Percentiles rank a stretch among this genome's conserved stretches.
phyloP scores from a whole-genome alignment of 2,888 invertebrate genomes.

The Campopleginae sp. region DNA sequence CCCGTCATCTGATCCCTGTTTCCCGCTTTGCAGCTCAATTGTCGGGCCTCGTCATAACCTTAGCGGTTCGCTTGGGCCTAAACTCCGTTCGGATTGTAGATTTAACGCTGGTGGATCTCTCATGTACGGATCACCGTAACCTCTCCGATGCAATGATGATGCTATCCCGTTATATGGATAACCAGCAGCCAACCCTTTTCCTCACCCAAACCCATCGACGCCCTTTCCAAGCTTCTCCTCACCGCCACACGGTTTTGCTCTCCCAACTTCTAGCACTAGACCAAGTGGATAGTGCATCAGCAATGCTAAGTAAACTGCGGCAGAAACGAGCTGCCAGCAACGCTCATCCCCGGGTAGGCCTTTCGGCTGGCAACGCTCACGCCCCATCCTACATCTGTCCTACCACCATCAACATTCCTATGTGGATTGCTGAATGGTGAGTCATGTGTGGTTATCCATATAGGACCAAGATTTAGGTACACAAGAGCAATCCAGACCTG shows the following conservation, averaged over 20 bases:
- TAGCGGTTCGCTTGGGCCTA: slow-evolving; percentile 70
- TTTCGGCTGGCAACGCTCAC: slow-evolving; percentile 40
- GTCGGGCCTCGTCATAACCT: slow-evolving; percentile 70
- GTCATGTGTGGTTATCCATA: slow-evolving; percentile 14
- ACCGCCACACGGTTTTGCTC: background rate
- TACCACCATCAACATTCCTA: slow-evolving; percentile 23
- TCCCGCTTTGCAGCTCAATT: slow-evolving; percentile 24
- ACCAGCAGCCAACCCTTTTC: slow-evolving; percentile 1
- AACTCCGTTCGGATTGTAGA: slow-evolving; percentile 27
- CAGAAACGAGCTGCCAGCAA: slow-evolving; percentile 68
- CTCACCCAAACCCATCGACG: slow-evolving; percentile 26
- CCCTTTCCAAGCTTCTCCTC: background rate
- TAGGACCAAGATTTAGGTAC: slow-evolving; percentile 25
- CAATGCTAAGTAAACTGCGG: slow-evolving; percentile 82
- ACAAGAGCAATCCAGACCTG: slow-evolving; percentile 19
- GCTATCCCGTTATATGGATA: slow-evolving; percentile 12
- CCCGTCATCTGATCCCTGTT: slow-evolving; percentile 34
- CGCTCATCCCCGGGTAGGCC: slow-evolving; percentile 53
- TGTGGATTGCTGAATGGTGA: slow-evolving; percentile 54
- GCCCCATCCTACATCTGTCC: background rate
- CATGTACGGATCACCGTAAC: background rate
- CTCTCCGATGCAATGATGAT: slow-evolving; percentile 3
- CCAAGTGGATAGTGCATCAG: slow-evolving; percentile 80
- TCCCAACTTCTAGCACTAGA: slow-evolving; percentile 29
- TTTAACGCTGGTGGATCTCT: background rate